These are phyloP conservation scores for Cheilosia soror DNA, from an alignment of 2,888 invertebrate genomes.

Conservation along the genomic window DNA sequence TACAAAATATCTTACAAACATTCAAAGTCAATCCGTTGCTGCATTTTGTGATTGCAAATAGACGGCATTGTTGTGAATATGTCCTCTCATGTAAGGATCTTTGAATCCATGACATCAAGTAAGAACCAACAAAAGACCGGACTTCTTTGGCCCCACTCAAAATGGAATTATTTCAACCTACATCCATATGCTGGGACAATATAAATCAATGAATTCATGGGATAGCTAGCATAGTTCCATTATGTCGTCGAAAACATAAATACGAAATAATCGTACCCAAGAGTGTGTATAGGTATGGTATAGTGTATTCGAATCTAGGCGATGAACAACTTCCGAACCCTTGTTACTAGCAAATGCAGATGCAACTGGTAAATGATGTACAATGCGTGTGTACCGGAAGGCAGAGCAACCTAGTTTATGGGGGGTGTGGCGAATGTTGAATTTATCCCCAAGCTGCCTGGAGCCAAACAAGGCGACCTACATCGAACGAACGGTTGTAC, in stretches of 20 bases:
- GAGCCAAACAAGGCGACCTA: neutral
- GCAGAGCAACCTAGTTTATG: constrained; percentile 13
- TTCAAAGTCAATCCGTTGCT: no score
- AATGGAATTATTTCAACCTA: neutral
- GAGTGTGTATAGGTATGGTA: no score
- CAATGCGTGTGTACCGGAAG: constrained; percentile 6
- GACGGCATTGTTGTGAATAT: no score
- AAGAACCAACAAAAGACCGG: no score
- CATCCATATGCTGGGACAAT: neutral
- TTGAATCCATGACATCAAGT: no score
- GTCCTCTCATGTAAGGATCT: no score
- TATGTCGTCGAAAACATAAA: constrained; percentile 28
- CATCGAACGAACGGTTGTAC: no score
- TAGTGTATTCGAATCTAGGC: neutral
- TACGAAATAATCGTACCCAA: constrained; percentile 31
- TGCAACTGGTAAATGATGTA: constrained; percentile 51
- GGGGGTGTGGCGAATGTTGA: neutral
- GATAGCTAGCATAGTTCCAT: constrained; percentile 12
- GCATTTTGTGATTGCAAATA: no score
- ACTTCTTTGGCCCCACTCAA: neutral
- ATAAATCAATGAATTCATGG: constrained; percentile 31
- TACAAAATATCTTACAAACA: no score
- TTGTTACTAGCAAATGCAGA: constrained; percentile 34
- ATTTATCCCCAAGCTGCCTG: constrained; percentile 13
- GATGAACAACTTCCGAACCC: constrained; percentile 16